Evolutionary conservation across 1,140 invertebrate species (phyloP).

Genomic region (Copidosoma floridanum): DNA sequence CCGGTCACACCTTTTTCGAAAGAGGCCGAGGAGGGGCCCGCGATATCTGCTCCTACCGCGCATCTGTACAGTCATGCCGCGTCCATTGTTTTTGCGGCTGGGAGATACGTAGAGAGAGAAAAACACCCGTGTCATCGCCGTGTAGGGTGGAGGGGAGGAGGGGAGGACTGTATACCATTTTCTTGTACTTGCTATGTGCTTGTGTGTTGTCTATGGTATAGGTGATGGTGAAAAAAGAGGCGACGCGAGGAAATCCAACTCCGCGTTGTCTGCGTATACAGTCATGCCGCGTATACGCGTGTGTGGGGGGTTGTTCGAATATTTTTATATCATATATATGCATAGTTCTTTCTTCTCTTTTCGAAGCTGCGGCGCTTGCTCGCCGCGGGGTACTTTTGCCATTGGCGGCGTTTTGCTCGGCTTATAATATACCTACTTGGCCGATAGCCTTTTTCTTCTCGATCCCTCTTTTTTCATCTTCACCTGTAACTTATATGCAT

Average conservation of each 20-base stretch:
- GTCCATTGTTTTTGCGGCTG: constrained; percentile 54
- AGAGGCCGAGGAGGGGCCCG: constrained; percentile 21
- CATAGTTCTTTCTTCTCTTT: constrained; percentile 15
- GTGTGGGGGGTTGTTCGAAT: too few relatives aligned
- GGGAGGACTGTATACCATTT: too few relatives aligned
- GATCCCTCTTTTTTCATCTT: background rate
- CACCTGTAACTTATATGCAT: background rate
- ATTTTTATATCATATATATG: too few relatives aligned
- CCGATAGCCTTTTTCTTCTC: background rate
- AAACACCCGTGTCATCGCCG: constrained; percentile 44
- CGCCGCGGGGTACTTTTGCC: constrained; percentile 11
- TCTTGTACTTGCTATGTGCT: too few relatives aligned
- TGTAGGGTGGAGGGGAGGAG: too few relatives aligned
- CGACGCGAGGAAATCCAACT: constrained; percentile 25
- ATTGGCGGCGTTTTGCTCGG: background rate
- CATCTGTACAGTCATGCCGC: constrained; percentile 41
- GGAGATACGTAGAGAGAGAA: too few relatives aligned
- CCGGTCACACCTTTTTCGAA: constrained; percentile 49
- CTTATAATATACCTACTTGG: background rate
- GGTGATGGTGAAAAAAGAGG: too few relatives aligned
- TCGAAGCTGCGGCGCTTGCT: constrained; percentile 9
- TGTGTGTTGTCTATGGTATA: too few relatives aligned
- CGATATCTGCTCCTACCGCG: constrained; percentile 37
- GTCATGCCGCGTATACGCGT: too few relatives aligned
- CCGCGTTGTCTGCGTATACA: too few relatives aligned